phyloP scores from a whole-genome alignment of 2,113 vertebrate species.

The Tinamus guttatus region DNA sequence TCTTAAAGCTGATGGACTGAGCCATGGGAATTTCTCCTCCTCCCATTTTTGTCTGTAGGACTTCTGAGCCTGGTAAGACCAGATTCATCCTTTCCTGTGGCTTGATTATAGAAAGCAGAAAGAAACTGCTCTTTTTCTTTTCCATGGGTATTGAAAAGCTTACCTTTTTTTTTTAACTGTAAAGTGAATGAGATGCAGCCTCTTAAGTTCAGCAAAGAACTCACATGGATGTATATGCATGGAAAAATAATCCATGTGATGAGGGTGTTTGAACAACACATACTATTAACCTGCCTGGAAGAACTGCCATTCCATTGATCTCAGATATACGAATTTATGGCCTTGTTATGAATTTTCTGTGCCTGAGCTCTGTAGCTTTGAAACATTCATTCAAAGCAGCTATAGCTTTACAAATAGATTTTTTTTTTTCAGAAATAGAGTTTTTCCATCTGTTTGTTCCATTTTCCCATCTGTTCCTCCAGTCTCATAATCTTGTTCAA shows the following conservation, averaged over 20 bases:
- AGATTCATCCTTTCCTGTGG: background rate
- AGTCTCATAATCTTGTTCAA: conserved; percentile 66
- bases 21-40: background rate
- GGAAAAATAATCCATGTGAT: background rate
- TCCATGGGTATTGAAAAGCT: background rate
- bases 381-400: conserved; percentile 31
- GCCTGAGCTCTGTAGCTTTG: conserved; percentile 27
- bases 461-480: conserved; percentile 75
- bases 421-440: conserved; percentile 49
- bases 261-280: background rate
- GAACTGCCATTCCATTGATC: background rate
- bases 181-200: background rate
- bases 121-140: background rate
- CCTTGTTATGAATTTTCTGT: conserved; percentile 4
- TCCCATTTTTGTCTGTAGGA: background rate
- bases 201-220: background rate
- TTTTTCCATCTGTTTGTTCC: conserved; percentile 77
- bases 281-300: background rate
- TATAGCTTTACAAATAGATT: conserved; percentile 63
- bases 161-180: background rate
- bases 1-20: background rate
- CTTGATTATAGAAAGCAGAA: background rate
- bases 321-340: conserved; percentile 5
- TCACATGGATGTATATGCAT: background rate
- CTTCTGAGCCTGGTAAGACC: background rate